Evolutionary conservation across 2,113 vertebrate genomes (phyloP), one percentile per base, ranked within the genome.

Genomic region (Rhegmatorhina hoffmannsi): DNA sequence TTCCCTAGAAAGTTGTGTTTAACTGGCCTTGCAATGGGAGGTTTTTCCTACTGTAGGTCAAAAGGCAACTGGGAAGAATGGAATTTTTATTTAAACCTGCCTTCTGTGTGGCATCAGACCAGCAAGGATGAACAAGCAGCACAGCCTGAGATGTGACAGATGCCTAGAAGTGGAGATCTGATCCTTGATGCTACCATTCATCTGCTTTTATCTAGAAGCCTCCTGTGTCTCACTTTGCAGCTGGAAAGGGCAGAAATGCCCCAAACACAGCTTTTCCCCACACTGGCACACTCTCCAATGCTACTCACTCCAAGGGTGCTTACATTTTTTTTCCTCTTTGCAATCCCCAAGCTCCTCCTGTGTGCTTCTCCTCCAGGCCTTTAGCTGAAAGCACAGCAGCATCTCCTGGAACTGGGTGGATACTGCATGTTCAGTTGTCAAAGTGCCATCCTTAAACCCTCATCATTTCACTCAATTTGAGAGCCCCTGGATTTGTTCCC

Each of bases 381-480:
- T 95, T 94, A 91, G 87, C 93, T 97, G 90, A 96, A 97, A 94
- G 95, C 94, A 97, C 44, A 97, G 97, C 97, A 96, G 50, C 97
- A 96, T 94, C 97, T 97, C 93, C 96, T 97, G 97, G 97, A 94
- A 60, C 62, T 7, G 14, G 55, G 34, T 73, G 60, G 95, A 74
- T 94, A 97, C 58, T 96, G 85, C 97, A 97, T 64, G 85, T 50
- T 77, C 56, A 33, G n/a, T 13, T 77, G 36, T 43, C 75, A 21
- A 78, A 92, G 49, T 25, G 44, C 16, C 1, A 2, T 68, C 62
- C 67, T n/a, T 58, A 52, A 78, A 83, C 29, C 46, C 55, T 2
- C 3, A 58, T 4, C 20, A 38, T 10, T 17, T 66, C 50, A 5
- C 9, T 53, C 59, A 9, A 1, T 19, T 15, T 0, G 0, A 52